Evolutionary conservation across 35 echinoderm and acorn worm genomes (phyloP).

Genomic region (Patiria miniata): DNA sequence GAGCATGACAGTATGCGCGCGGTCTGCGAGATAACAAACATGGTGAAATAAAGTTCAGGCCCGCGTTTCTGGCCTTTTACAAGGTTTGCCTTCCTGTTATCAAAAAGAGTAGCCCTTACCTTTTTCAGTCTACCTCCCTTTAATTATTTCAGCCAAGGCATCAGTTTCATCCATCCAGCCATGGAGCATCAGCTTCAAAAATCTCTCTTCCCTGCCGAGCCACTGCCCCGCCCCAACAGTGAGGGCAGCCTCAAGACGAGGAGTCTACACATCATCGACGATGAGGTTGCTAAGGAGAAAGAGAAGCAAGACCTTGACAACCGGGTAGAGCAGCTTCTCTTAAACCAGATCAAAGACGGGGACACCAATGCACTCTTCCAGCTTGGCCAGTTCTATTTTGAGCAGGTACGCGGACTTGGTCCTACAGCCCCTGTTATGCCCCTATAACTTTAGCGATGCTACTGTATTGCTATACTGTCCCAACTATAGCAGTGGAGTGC

Average conservation of each 20-base stretch:
- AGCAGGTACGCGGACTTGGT: constrained; percentile 67
- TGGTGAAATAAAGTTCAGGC: too few species aligned
- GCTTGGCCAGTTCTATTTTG: constrained; percentile 95
- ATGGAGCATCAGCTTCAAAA: constrained; percentile 62
- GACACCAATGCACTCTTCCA: constrained; percentile 84
- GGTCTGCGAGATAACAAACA: too few species aligned
- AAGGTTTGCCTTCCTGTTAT: too few species aligned
- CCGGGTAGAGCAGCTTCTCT: constrained; percentile 74
- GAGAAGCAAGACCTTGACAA: constrained; percentile 81
- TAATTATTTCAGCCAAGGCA: too few species aligned
- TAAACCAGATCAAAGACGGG: constrained; percentile 75
- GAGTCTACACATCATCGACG: constrained; percentile 88
- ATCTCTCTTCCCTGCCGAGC: constrained; percentile 11
- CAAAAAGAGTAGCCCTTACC: too few species aligned
- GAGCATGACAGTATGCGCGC: too few species aligned
- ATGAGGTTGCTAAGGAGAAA: constrained; percentile 51
- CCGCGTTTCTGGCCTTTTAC: too few species aligned
- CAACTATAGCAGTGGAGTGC: too few species aligned
- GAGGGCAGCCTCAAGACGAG: constrained; percentile 53
- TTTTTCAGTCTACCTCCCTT: too few species aligned
- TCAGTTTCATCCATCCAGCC: background rate
- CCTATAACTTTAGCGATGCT: background rate
- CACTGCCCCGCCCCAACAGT: constrained; percentile 16
- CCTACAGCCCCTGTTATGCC: background rate
- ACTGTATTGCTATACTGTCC: too few species aligned